These are phyloP conservation scores for Hipparchia semele DNA, from an alignment of 2,888 invertebrate species.

Conservation along the genomic window DNA sequence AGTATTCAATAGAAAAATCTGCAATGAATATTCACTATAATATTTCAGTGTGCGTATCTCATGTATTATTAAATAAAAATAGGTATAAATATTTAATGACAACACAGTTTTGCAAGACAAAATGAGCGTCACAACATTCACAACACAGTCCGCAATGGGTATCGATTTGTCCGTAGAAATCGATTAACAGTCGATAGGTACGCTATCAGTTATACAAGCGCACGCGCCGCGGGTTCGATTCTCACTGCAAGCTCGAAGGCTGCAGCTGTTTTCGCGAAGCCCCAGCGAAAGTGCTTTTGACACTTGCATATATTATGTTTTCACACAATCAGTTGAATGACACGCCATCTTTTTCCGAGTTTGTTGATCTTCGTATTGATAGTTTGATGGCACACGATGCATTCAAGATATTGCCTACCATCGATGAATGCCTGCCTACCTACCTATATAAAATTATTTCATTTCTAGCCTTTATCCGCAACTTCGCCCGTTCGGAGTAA, in stretches of 20 bases:
- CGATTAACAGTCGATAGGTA: conserved; percentile 22
- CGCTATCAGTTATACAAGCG: conserved; percentile 49
- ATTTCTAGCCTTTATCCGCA: too few species aligned
- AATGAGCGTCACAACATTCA: conserved; percentile 26
- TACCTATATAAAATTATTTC: too few species aligned
- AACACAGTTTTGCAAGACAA: conserved; percentile 41
- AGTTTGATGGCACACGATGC: conserved; percentile 13
- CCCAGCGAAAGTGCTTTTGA: conserved; percentile 67
- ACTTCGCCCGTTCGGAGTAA: too few species aligned
- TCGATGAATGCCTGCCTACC: too few species aligned
- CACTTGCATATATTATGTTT: conserved; percentile 42
- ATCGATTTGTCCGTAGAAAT: conserved; percentile 25
- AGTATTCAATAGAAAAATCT: background rate
- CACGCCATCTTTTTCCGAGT: conserved; percentile 44
- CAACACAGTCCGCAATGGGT: conserved; percentile 17
- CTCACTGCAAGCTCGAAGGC: conserved; percentile 67
- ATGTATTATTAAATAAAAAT: background rate
- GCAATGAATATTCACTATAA: background rate
- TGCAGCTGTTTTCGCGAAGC: conserved; percentile 61
- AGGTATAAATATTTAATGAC: conserved; percentile 34
- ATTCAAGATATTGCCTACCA: too few species aligned
- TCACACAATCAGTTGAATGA: conserved; percentile 53
- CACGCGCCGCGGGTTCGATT: conserved; percentile 53
- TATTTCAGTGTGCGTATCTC: background rate
- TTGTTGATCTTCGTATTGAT: conserved; percentile 43